These are phyloP conservation scores for Tuta absoluta DNA, from an alignment of 2,888 invertebrate genomes.

Conservation along the genomic window DNA sequence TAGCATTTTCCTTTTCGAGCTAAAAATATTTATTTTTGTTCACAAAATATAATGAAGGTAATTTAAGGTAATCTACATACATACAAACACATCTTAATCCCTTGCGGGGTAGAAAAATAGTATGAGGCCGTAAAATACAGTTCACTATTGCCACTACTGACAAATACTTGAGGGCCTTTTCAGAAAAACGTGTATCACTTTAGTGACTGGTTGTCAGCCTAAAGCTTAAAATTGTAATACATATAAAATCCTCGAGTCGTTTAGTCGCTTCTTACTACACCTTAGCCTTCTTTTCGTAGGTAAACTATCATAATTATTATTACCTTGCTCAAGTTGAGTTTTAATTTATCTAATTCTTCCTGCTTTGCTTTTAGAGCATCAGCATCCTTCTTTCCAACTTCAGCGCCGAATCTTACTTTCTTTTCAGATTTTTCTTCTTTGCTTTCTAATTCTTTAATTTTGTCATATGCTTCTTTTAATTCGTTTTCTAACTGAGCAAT, in stretches of 20 bases:
- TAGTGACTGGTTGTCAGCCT: too few relatives aligned
- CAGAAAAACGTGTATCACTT: too few relatives aligned
- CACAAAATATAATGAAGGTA: neutral
- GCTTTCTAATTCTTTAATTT: conserved; percentile 80
- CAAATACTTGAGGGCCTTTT: too few relatives aligned
- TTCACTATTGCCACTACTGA: too few relatives aligned
- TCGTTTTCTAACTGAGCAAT: conserved; percentile 83
- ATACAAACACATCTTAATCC: too few relatives aligned
- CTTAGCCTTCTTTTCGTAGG: too few relatives aligned
- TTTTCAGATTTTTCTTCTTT: conserved; percentile 71
- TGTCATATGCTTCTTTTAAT: conserved; percentile 80
- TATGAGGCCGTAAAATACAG: too few relatives aligned
- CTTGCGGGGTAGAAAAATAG: too few relatives aligned
- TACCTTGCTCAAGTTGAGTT: conserved; percentile 75
- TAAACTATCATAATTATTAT: conserved; percentile 13
- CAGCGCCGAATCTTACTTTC: conserved; percentile 73
- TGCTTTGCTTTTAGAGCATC: conserved; percentile 70
- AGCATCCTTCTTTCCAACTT: conserved; percentile 66
- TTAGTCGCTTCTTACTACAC: too few relatives aligned
- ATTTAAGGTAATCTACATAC: too few relatives aligned
- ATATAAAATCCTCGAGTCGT: too few relatives aligned
- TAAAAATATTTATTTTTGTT: conserved; percentile 36
- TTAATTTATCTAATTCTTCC: conserved; percentile 80
- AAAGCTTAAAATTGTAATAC: too few relatives aligned
- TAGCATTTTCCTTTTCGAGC: conserved; percentile 84